Percentiles rank a stretch among this genome's conserved stretches.
Conservation (phyloP, 2,888 invertebrate genomes). For the Eudasyphora cyanicolor region DNA sequence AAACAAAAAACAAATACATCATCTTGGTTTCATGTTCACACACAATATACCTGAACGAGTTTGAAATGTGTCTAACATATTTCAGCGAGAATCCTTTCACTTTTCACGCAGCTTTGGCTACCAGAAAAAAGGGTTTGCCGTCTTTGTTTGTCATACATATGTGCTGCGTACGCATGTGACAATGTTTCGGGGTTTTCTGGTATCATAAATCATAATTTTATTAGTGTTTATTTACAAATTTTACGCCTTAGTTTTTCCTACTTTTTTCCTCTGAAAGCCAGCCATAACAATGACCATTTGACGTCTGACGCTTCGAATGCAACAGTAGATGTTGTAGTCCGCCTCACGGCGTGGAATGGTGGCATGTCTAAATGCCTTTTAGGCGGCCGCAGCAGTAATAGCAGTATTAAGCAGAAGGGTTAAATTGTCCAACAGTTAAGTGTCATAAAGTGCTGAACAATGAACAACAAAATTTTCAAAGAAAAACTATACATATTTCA, state of each 20-base stretch:
- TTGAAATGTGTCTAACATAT: slow-evolving; percentile 3
- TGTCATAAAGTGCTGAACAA: slow-evolving; percentile 45
- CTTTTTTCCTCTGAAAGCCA: slow-evolving; percentile 16
- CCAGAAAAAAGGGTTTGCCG: slow-evolving; percentile 24
- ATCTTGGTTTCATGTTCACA: neutral
- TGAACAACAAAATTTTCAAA: slow-evolving; percentile 19
- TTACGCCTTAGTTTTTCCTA: slow-evolving; percentile 53
- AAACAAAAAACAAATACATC: neutral
- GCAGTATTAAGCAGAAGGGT: slow-evolving; percentile 47
- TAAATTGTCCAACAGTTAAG: slow-evolving; percentile 31
- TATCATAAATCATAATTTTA: slow-evolving; percentile 48
- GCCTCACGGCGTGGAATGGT: slow-evolving; percentile 7
- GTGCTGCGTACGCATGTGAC: neutral
- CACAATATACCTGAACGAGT: neutral
- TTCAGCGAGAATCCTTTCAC: slow-evolving; percentile 47
- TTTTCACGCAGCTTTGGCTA: slow-evolving; percentile 14
- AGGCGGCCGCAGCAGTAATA: neutral
- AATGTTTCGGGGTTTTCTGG: slow-evolving; percentile 45
- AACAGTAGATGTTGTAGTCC: neutral
- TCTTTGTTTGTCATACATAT: slow-evolving; percentile 1
- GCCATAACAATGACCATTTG: slow-evolving; percentile 1
- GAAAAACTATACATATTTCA: slow-evolving; percentile 18
- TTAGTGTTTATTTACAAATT: slow-evolving; percentile 49
- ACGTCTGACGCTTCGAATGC: neutral
- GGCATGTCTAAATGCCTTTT: slow-evolving; percentile 8